A percentile compares a stretch with the other conserved stretches of the same genome.
Evolutionary conservation across 2,113 vertebrate species (phyloP).

Genomic region (Neodon shergylaensis): DNA sequence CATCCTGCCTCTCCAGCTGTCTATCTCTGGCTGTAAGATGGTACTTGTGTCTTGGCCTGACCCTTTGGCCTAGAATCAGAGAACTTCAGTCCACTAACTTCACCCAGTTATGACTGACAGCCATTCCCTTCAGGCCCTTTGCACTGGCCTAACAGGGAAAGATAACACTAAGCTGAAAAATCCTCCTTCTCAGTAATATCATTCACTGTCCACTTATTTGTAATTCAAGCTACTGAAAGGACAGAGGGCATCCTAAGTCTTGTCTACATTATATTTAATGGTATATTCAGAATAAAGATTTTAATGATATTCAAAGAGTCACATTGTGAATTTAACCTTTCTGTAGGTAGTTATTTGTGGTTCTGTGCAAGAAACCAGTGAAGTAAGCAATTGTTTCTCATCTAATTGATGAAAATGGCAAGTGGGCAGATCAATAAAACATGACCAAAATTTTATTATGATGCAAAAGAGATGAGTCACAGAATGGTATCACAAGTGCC

Average conservation of each 20-base stretch:
- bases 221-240: slow-evolving; percentile 22
- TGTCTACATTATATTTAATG: background rate
- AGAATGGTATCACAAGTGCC: background rate
- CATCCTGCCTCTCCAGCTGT: background rate
- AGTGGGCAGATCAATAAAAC: background rate
- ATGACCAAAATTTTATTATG: background rate
- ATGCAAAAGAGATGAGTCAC: background rate
- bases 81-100: slow-evolving; percentile 15
- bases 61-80: background rate
- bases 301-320: background rate
- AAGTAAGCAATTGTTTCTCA: background rate
- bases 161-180: background rate
- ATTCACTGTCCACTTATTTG: background rate
- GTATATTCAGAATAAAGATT: slow-evolving; percentile 31
- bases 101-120: background rate
- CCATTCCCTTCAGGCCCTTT: background rate
- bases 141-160: background rate
- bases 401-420: slow-evolving; percentile 7
- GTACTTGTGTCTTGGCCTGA: background rate
- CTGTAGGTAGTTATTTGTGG: background rate
- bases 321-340: background rate
- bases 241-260: background rate
- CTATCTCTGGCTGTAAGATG: background rate
- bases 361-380: background rate
- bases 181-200: background rate